A percentile compares a stretch with the other conserved stretches of the same genome.
Conservation (phyloP, 2,797 vertebrate genomes). For the Aplochiton taeniatus region DNA sequence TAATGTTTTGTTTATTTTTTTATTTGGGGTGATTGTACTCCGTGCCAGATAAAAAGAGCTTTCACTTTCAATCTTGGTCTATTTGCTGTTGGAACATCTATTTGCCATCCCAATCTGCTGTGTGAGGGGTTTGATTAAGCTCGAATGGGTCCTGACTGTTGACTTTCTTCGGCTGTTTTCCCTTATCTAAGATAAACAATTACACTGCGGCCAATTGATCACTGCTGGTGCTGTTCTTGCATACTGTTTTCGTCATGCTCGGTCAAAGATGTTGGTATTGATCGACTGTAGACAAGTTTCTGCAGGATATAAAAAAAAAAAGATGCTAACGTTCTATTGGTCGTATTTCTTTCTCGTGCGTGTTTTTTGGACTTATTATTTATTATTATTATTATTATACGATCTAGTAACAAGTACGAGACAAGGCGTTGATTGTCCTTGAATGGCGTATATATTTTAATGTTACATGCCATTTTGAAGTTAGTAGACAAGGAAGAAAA, state of each 20-base stretch:
- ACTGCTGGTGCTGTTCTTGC: neutral
- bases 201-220: conserved; percentile 8
- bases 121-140: conserved; percentile 6
- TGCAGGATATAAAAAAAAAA: conserved; percentile 6
- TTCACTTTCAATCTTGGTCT: neutral
- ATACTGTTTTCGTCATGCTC: conserved; percentile 7
- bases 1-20: neutral
- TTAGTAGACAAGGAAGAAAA: too few species aligned
- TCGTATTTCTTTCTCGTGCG: neutral
- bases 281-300: neutral
- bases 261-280: neutral
- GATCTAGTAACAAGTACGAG: neutral
- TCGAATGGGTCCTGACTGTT: conserved; percentile 8
- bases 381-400: too few species aligned
- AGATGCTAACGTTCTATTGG: neutral
- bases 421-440: too few species aligned
- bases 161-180: neutral
- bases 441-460: too few species aligned
- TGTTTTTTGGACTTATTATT: too few species aligned
- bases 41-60: neutral
- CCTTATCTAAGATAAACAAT: conserved; percentile 21
- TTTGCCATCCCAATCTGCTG: neutral
- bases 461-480: too few species aligned
- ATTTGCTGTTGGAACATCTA: neutral
- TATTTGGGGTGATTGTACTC: neutral